These are phyloP conservation scores for Melanotaenia parkinsoni DNA, from an alignment of 2,797 vertebrate species.

Conservation along the genomic window DNA sequence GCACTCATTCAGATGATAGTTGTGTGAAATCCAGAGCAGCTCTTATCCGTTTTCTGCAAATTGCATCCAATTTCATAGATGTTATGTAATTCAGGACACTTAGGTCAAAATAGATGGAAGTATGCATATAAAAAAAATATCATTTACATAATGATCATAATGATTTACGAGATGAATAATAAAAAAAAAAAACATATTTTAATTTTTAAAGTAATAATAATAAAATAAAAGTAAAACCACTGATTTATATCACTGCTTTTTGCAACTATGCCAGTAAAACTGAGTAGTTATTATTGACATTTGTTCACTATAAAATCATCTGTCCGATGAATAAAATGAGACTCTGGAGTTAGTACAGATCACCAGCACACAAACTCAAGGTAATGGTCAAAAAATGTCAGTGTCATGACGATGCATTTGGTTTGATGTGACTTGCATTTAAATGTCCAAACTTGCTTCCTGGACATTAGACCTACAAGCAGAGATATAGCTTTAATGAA, in stretches of 20 bases:
- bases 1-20: slow-evolving; percentile 36
- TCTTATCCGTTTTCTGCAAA: slow-evolving; percentile 24
- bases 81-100: slow-evolving; percentile 25
- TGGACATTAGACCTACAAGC: too few relatives aligned
- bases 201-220: not conserved
- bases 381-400: not conserved
- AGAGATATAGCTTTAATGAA: too few relatives aligned
- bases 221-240: not conserved
- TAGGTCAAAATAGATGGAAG: not conserved
- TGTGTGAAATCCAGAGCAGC: slow-evolving; percentile 42
- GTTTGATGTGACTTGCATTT: not conserved
- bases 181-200: not conserved
- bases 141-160: too few relatives aligned
- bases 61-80: slow-evolving; percentile 11
- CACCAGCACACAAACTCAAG: not conserved
- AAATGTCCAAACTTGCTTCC: too few relatives aligned
- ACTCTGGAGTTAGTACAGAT: not conserved
- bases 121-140: not conserved
- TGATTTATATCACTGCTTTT: not conserved
- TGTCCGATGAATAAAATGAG: slow-evolving; percentile 17
- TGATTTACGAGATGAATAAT: not conserved
- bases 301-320: not conserved
- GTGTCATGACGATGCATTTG: not conserved
- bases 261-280: slow-evolving; percentile 1
- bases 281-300: not conserved